phyloP scores from a whole-genome alignment of 2,888 invertebrate genomes.

The Anodontia alba region DNA sequence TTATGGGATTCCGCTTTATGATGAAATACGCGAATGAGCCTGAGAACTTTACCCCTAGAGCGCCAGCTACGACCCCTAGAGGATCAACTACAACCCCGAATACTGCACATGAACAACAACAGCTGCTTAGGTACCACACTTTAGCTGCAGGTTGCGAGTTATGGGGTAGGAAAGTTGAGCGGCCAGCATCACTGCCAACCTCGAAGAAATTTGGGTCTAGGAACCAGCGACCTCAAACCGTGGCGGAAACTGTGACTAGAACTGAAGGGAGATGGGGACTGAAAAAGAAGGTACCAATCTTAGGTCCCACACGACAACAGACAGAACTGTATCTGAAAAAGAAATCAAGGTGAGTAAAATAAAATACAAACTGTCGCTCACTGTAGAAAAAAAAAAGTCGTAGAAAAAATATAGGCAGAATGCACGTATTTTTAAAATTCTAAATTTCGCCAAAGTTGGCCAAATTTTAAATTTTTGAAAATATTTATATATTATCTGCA shows the following conservation, averaged over 20 bases:
- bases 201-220: background rate
- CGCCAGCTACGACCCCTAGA: background rate
- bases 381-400: too few relatives aligned
- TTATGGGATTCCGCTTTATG: background rate
- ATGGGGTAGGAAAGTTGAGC: background rate
- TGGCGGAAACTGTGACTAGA: background rate
- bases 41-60: too few relatives aligned
- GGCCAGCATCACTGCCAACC: background rate
- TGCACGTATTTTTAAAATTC: too few relatives aligned
- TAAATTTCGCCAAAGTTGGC: too few relatives aligned
- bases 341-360: background rate
- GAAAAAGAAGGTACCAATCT: constrained; percentile 46
- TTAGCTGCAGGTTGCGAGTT: background rate
- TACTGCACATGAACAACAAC: background rate
- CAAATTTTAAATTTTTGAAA: too few relatives aligned
- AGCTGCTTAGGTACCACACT: background rate
- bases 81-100: background rate
- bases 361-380: too few relatives aligned
- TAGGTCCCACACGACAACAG: constrained; percentile 67
- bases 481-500: too few relatives aligned
- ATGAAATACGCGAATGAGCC: background rate
- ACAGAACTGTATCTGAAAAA: constrained; percentile 56
- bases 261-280: background rate
- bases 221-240: background rate
- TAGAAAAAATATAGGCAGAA: too few relatives aligned